A percentile compares a stretch with the other conserved stretches of the same genome.
Evolutionary conservation across 30 jellyfish, hydroid and myxozoan genomes (phyloP).

Genomic region (Aurelia coerulea): DNA sequence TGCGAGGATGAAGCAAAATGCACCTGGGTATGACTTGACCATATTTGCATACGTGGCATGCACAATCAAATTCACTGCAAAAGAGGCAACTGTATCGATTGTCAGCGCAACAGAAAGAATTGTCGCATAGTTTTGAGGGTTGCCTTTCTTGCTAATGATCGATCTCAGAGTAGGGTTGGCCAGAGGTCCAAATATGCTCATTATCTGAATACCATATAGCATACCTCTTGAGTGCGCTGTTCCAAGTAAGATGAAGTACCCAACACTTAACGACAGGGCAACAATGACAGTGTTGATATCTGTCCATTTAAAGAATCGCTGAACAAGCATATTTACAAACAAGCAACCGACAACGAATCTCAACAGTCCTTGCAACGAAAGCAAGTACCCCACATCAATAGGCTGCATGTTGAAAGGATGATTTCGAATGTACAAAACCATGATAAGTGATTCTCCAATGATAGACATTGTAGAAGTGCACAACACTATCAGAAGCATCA

Average conservation of each 20-base stretch:
- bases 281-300: slow-evolving; percentile 27
- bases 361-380: slow-evolving; percentile 40
- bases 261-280: background rate
- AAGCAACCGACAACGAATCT: slow-evolving; percentile 36
- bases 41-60: slow-evolving; percentile 29
- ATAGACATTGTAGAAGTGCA: slow-evolving; percentile 11
- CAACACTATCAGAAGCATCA: background rate
- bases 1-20: slow-evolving; percentile 27
- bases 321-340: slow-evolving; percentile 17
- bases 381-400: slow-evolving; percentile 31
- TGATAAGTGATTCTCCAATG: slow-evolving; percentile 33
- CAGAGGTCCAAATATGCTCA: slow-evolving; percentile 51
- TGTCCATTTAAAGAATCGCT: slow-evolving; percentile 26
- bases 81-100: slow-evolving; percentile 23
- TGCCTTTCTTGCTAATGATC: slow-evolving; percentile 35
- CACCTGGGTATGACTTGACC: slow-evolving; percentile 19
- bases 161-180: slow-evolving; percentile 43
- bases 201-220: slow-evolving; percentile 20
- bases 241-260: slow-evolving; percentile 40
- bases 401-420: slow-evolving; percentile 44
- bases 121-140: slow-evolving; percentile 21
- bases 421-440: slow-evolving; percentile 31
- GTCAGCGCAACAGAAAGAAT: slow-evolving; percentile 42
- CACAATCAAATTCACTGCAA: slow-evolving; percentile 14
- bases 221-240: slow-evolving; percentile 3